Percentiles rank a stretch among this genome's conserved stretches.
phyloP scores from a whole-genome alignment of 2,888 invertebrate species.

The Podabrus alpinus region DNA sequence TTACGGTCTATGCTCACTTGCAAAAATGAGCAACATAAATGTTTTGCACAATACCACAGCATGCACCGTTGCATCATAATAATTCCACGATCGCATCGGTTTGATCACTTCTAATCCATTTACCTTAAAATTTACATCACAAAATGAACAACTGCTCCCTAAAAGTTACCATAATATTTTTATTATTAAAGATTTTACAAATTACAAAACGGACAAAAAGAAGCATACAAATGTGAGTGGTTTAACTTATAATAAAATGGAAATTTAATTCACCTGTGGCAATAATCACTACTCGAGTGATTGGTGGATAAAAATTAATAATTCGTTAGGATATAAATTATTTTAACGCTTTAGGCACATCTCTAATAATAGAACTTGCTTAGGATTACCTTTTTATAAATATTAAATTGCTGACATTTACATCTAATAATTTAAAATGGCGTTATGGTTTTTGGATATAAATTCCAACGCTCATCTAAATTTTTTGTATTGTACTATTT shows the following conservation, averaged over 20 bases:
- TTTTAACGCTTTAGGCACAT: slow-evolving; percentile 9
- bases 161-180: not conserved
- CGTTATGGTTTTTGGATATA: slow-evolving; percentile 4
- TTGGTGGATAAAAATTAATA: slow-evolving; percentile 15
- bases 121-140: slow-evolving; percentile 24
- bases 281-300: not conserved
- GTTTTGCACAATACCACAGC: slow-evolving; percentile 28
- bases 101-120: slow-evolving; percentile 26
- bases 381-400: slow-evolving; percentile 6
- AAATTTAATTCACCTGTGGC: slow-evolving; percentile 3
- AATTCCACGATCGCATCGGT: slow-evolving; percentile 28
- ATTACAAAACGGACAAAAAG: not conserved
- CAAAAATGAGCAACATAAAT: slow-evolving; percentile 31
- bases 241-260: not conserved
- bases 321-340: slow-evolving; percentile 8
- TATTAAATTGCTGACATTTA: slow-evolving; percentile 2
- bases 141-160: slow-evolving; percentile 26
- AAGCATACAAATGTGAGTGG: not conserved
- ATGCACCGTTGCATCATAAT: slow-evolving; percentile 40
- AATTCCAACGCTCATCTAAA: not conserved
- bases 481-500: not conserved
- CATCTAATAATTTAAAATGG: slow-evolving; percentile 4
- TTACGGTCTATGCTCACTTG: slow-evolving; percentile 20
- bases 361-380: slow-evolving; percentile 11
- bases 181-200: not conserved